A percentile compares a stretch with the other conserved stretches of the same genome.
These are phyloP conservation scores for Odontamblyopus lacepedii DNA, from an alignment of 2,797 vertebrate species.

Conservation along the genomic window DNA sequence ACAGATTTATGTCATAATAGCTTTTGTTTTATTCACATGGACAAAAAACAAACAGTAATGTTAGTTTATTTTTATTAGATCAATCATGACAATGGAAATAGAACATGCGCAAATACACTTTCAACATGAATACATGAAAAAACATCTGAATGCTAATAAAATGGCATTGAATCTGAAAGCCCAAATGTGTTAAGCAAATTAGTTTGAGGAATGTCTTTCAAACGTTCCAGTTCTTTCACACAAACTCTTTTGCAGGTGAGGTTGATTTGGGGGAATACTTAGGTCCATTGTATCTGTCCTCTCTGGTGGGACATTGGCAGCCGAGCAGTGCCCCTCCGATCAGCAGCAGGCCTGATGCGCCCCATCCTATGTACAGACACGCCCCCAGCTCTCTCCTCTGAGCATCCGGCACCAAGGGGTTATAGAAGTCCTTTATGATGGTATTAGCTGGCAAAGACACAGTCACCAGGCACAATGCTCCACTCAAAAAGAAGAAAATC, in stretches of 20 bases:
- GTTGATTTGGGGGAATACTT: slow-evolving; percentile 70
- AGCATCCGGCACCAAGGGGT: slow-evolving; percentile 70
- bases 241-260: slow-evolving; percentile 69
- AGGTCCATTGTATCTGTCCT: slow-evolving; percentile 54
- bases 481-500: slow-evolving; percentile 75
- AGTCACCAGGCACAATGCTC: slow-evolving; percentile 73
- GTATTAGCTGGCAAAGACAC: slow-evolving; percentile 76
- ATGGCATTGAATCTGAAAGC: slow-evolving; percentile 21
- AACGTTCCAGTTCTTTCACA: slow-evolving; percentile 46
- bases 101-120: not conserved
- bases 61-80: not conserved
- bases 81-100: not conserved
- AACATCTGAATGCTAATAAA: not conserved
- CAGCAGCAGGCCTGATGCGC: slow-evolving; percentile 80
- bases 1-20: not conserved
- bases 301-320: slow-evolving; percentile 67
- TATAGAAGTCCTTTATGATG: slow-evolving; percentile 81
- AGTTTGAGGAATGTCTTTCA: not conserved
- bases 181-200: slow-evolving; percentile 30
- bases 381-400: slow-evolving; percentile 88
- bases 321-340: slow-evolving; percentile 85
- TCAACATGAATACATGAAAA: not conserved
- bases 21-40: not conserved
- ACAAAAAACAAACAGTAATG: not conserved
- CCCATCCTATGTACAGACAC: slow-evolving; percentile 90